These are phyloP conservation scores for Papilio dardanus DNA, from an alignment of 1,140 invertebrate genomes.

Conservation along the genomic window DNA sequence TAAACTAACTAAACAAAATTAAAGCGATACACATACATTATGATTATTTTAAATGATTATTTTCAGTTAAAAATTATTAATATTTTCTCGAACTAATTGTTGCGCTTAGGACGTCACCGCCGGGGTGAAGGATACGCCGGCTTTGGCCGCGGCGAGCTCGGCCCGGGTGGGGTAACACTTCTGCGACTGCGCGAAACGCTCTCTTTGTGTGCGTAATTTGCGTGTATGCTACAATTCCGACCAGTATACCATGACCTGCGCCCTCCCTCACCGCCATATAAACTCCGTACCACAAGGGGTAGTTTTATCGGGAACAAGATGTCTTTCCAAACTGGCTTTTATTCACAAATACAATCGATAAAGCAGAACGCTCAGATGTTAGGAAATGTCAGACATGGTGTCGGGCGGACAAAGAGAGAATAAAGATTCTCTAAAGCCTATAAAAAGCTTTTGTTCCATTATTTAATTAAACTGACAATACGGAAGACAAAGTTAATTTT, in stretches of 20 bases:
- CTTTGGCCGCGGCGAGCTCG: conserved; percentile 56
- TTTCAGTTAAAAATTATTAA: conserved; percentile 52
- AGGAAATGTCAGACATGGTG: conserved; percentile 76
- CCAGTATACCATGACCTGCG: conserved; percentile 53
- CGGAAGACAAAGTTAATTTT: neutral
- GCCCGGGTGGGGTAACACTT: conserved; percentile 66
- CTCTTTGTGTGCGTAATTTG: conserved; percentile 64
- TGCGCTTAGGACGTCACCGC: conserved; percentile 68
- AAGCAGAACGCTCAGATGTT: conserved; percentile 68
- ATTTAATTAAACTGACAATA: conserved; percentile 32
- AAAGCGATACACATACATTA: conserved; percentile 62
- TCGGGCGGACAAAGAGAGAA: conserved; percentile 59
- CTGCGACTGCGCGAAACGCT: conserved; percentile 66
- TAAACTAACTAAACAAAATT: conserved; percentile 67
- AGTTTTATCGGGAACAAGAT: conserved; percentile 51
- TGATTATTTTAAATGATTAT: conserved; percentile 49
- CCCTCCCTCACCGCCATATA: conserved; percentile 44
- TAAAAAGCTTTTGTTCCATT: conserved; percentile 14
- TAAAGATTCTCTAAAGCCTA: conserved; percentile 37
- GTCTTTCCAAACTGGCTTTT: conserved; percentile 56
- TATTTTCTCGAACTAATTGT: conserved; percentile 62
- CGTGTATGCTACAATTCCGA: conserved; percentile 58
- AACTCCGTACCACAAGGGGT: conserved; percentile 40
- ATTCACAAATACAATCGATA: conserved; percentile 79
- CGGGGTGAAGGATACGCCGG: conserved; percentile 76